A percentile compares a stretch with the other conserved stretches of the same genome.
phyloP scores from a whole-genome alignment of 37 sponge, comb jelly and placozoan species.

The Crambe crambe region DNA sequence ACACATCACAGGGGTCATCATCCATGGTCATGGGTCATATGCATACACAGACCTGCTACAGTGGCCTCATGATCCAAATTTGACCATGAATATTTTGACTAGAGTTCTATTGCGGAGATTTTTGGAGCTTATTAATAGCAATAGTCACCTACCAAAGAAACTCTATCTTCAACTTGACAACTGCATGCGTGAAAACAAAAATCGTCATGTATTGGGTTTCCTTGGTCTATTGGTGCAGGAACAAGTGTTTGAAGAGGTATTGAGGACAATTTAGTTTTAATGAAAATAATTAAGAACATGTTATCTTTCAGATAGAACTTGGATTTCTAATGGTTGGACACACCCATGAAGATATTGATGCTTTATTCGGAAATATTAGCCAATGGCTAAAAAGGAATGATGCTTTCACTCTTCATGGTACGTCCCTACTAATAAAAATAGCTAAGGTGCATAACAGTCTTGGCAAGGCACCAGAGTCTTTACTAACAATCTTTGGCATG shows the following conservation, averaged over 20 bases:
- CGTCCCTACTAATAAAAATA: not conserved
- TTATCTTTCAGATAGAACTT: no score
- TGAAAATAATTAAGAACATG: no score
- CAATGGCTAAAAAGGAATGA: not conserved
- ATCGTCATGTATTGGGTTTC: conserved; percentile 17
- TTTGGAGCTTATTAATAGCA: not conserved
- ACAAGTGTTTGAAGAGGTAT: conserved; percentile 17
- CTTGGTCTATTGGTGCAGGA: conserved; percentile 21
- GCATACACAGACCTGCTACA: conserved; percentile 35
- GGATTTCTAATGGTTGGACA: no score
- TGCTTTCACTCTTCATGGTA: conserved; percentile 12
- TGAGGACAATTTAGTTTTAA: no score
- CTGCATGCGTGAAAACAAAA: conserved; percentile 49
- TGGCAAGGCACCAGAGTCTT: no score
- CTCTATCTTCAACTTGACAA: conserved; percentile 36
- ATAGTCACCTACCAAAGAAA: not conserved
- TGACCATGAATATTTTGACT: conserved; percentile 39
- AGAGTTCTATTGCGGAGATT: not conserved
- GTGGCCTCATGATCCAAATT: conserved; percentile 58
- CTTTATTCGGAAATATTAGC: not conserved
- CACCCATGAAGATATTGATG: no score
- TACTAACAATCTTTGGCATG: no score
- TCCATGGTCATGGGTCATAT: no score
- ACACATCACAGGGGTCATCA: no score
- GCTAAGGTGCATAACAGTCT: not conserved